A percentile compares a stretch with the other conserved stretches of the same genome.
phyloP scores from a whole-genome alignment of 2,113 vertebrate species.

The Aix galericulata region DNA sequence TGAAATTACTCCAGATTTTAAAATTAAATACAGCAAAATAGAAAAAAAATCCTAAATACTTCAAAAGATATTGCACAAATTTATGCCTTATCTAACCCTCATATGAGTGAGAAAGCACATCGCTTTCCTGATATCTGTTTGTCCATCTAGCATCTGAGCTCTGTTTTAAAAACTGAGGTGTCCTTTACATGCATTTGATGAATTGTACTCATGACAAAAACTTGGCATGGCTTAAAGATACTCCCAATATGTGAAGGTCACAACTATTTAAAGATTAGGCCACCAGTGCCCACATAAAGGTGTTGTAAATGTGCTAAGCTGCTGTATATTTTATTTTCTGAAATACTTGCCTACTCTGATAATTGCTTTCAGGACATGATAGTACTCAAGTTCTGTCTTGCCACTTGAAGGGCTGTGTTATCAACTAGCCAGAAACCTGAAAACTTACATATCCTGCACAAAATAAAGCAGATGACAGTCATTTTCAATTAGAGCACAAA shows the following conservation, averaged over 20 bases:
- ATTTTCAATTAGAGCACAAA: not conserved
- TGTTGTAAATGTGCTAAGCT: slow-evolving; percentile 39
- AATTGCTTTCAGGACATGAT: not conserved
- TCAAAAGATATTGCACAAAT: slow-evolving; percentile 31
- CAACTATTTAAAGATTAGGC: slow-evolving; percentile 57
- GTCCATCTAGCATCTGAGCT: not conserved
- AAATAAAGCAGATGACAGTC: not conserved
- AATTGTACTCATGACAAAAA: slow-evolving; percentile 26
- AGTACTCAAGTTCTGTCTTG: not conserved
- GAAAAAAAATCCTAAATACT: not conserved
- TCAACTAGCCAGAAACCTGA: not conserved
- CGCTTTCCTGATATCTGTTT: not conserved
- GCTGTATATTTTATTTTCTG: slow-evolving; percentile 22
- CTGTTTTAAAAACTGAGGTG: slow-evolving; percentile 12
- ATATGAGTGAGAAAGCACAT: not conserved
- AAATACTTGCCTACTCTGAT: slow-evolving; percentile 6
- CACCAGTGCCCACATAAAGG: slow-evolving; percentile 17
- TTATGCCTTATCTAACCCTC: slow-evolving; percentile 2
- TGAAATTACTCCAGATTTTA: slow-evolving; percentile 52
- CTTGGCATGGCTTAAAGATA: slow-evolving; percentile 37
- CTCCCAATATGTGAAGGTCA: slow-evolving; percentile 44
- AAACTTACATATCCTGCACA: not conserved
- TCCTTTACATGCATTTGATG: slow-evolving; percentile 31
- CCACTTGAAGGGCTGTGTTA: not conserved
- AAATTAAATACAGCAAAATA: slow-evolving; percentile 29